Base-by-base conservation (phyloP, 2,888 invertebrate species). In the Oligia strigilis region DNA sequence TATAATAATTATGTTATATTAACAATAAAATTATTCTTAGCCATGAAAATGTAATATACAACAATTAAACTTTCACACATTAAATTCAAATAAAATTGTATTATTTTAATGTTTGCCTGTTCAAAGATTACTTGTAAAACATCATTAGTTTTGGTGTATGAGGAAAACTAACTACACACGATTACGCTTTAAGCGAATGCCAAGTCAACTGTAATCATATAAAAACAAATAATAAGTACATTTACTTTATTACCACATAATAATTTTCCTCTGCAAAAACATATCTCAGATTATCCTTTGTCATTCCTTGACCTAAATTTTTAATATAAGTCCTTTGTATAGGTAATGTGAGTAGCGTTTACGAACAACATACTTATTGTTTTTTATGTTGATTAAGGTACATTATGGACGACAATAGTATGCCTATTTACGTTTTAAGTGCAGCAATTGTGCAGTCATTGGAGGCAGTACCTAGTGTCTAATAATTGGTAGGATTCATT, bases 351-450 rank as follows among this genome's bases (percentile, higher is more conserved):
- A 78, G 52, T 43, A 77, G 74, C 43, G 23, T 83, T 86, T 76
- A 83, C 55, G 36, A 74, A 72, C 55, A 74, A 79, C 75, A 73
- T 73, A 82, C 77, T 82, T 84, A 82, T 77, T 80, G 82, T 82
- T 83, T 87, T 85, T 88, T 84, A 88, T 84, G 82, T 75, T 86
- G 74, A 84, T 87, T 84, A 77, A 78, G 62, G 65, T 69, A 67
- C 76, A 82, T 84, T 83, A 82, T 58, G 46, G 55, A 66, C 49
- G 43, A 80, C 76, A 84, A 86, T 87, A 83, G 71, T 76, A 83
- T 78, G 46, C 17, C 77, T 80, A 79, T 86, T 86, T 87, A 82
- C 64, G 76, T 77, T 77, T 78, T 81, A 88, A 88, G 86, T 84
- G 69, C 80, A 82, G 88, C 72, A 78, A 82, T 86, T 84, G 76